These are phyloP conservation scores for Lottia scabra DNA, from an alignment of 2,888 invertebrate species.

Conservation along the genomic window DNA sequence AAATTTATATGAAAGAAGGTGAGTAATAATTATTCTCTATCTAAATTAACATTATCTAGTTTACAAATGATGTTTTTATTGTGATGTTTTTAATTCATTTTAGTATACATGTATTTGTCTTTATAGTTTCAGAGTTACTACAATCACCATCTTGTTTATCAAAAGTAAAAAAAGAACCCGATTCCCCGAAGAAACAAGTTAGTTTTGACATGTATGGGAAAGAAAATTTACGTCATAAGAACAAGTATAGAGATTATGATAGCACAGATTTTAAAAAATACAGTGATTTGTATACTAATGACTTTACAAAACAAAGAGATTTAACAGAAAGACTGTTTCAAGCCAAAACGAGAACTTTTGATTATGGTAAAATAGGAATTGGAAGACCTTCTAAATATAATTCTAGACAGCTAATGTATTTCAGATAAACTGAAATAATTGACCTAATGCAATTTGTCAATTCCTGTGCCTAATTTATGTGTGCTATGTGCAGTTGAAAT, in stretches of 20 bases:
- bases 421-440: slow-evolving; percentile 34
- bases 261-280: slow-evolving; percentile 34
- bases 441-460: not conserved
- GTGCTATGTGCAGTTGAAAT: not conserved
- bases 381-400: slow-evolving; percentile 37
- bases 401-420: slow-evolving; percentile 43
- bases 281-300: slow-evolving; percentile 43
- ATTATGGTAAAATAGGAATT: slow-evolving; percentile 32
- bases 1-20: too few relatives aligned
- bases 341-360: slow-evolving; percentile 44
- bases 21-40: too few relatives aligned
- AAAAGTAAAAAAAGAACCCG: slow-evolving; percentile 46
- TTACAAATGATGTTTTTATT: too few relatives aligned
- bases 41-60: too few relatives aligned
- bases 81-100: too few relatives aligned
- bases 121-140: slow-evolving; percentile 24
- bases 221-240: slow-evolving; percentile 51
- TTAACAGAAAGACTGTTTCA: slow-evolving; percentile 52
- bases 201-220: slow-evolving; percentile 60
- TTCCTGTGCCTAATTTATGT: not conserved
- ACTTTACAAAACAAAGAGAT: slow-evolving; percentile 47
- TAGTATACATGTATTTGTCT: too few relatives aligned
- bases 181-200: slow-evolving; percentile 61
- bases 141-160: slow-evolving; percentile 48
- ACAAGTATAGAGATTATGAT: slow-evolving; percentile 35